Conservation (phyloP, 2,797 vertebrate genomes). For the Staurois parvus region DNA sequence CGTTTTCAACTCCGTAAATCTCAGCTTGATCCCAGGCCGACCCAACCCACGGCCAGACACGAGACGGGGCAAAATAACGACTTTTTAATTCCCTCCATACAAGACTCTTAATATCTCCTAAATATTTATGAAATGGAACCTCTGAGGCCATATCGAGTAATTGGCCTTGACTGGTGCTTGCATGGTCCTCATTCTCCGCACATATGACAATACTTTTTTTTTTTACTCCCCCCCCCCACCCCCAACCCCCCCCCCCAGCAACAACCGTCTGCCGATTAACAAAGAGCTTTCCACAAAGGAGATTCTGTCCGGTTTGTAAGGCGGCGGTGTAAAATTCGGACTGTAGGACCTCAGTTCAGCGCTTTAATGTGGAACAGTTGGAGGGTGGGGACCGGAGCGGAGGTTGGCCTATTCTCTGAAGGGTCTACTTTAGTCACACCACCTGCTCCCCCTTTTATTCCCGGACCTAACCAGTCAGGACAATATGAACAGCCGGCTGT, state of each 20-base stretch:
- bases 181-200: constrained; percentile 66
- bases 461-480: constrained; percentile 83
- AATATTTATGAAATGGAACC: constrained; percentile 47
- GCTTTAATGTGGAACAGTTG: constrained; percentile 97
- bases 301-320: constrained; percentile 90
- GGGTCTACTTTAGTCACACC: constrained; percentile 95
- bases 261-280: constrained; percentile 67
- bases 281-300: constrained; percentile 79
- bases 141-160: constrained; percentile 44
- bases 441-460: constrained; percentile 96
- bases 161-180: constrained; percentile 42
- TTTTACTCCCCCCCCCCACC: constrained; percentile 55
- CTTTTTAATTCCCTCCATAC: too few relatives aligned
- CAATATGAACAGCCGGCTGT: constrained; percentile 87
- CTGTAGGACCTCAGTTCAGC: constrained; percentile 88
- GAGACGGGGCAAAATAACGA: too few relatives aligned
- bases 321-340: constrained; percentile 97
- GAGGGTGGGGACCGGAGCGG: constrained; percentile 91
- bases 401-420: constrained; percentile 81
- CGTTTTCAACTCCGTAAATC: too few relatives aligned
- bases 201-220: constrained; percentile 72
- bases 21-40: too few relatives aligned
- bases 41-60: too few relatives aligned
- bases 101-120: background rate
- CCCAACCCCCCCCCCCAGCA: constrained; percentile 64